phyloP scores from a whole-genome alignment of 2,888 invertebrate genomes.

The Argyresthia albistria region DNA sequence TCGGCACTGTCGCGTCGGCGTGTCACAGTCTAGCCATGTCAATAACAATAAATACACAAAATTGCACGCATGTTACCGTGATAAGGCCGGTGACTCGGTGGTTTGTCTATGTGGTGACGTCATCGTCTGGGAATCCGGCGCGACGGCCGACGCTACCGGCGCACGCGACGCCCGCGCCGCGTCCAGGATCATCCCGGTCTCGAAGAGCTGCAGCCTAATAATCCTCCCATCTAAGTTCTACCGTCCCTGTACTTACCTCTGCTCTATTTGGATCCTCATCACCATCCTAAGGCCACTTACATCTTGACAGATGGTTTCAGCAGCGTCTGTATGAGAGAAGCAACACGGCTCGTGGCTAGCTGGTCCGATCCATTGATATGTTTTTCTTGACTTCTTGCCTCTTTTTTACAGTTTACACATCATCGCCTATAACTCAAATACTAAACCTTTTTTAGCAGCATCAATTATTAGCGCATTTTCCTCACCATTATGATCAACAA shows the following conservation, averaged over 20 bases:
- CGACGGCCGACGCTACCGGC: constrained; percentile 51
- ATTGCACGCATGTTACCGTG: constrained; percentile 58
- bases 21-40: constrained; percentile 66
- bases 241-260: not conserved
- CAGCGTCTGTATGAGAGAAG: too few relatives aligned
- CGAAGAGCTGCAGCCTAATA: constrained; percentile 28
- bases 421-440: too few relatives aligned
- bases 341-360: too few relatives aligned
- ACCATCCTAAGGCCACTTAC: too few relatives aligned
- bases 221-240: not conserved
- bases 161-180: constrained; percentile 33
- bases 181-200: constrained; percentile 15
- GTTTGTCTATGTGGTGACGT: constrained; percentile 66
- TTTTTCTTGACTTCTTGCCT: too few relatives aligned
- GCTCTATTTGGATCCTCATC: too few relatives aligned
- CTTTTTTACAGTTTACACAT: too few relatives aligned
- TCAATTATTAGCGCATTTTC: too few relatives aligned
- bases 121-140: constrained; percentile 66
- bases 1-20: constrained; percentile 53
- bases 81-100: constrained; percentile 60
- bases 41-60: constrained; percentile 66
- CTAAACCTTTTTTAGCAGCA: too few relatives aligned
- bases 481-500: not conserved
- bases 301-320: too few relatives aligned
- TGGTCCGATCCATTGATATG: too few relatives aligned